phyloP scores from a whole-genome alignment of 2,888 invertebrate genomes.

The Teinopalpus imperialis region DNA sequence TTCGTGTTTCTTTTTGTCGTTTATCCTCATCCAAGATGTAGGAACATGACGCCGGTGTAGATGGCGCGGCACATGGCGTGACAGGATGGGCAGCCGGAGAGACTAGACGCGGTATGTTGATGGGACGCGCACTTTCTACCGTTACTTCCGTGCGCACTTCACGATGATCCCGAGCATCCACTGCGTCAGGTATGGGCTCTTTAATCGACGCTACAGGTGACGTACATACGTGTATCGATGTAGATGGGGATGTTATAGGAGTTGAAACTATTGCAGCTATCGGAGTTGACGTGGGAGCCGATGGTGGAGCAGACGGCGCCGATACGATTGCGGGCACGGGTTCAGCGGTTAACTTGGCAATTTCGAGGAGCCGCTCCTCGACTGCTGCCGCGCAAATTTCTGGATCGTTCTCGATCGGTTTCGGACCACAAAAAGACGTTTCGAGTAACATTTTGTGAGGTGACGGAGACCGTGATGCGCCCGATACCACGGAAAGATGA shows the following conservation, averaged over 20 bases:
- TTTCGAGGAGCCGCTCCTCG: slow-evolving; percentile 67
- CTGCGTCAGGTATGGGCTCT: slow-evolving; percentile 26
- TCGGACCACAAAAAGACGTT: slow-evolving; percentile 94
- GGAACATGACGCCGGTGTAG: slow-evolving; percentile 28
- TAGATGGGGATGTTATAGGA: slow-evolving; percentile 12
- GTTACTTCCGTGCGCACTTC: slow-evolving; percentile 65
- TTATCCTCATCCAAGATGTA: slow-evolving; percentile 48
- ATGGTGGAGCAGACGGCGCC: slow-evolving; percentile 19
- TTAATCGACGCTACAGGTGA: background rate
- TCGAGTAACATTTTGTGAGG: slow-evolving; percentile 95
- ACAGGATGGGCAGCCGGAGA: slow-evolving; percentile 30
- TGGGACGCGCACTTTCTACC: slow-evolving; percentile 45
- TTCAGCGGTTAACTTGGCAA: slow-evolving; percentile 48
- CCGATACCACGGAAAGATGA: slow-evolving; percentile 75
- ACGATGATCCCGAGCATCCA: slow-evolving; percentile 57
- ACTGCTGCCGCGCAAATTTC: slow-evolving; percentile 73
- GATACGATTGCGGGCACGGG: slow-evolving; percentile 15
- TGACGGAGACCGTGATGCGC: slow-evolving; percentile 88
- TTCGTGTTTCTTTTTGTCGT: slow-evolving; percentile 53
- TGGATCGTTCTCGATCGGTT: slow-evolving; percentile 83
- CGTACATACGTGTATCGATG: slow-evolving; percentile 27
- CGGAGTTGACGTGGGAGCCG: slow-evolving; percentile 23
- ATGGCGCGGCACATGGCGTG: slow-evolving; percentile 19
- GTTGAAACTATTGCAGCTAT: slow-evolving; percentile 20
- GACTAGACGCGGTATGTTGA: slow-evolving; percentile 33